These are phyloP conservation scores for Perca schrenkii DNA, from an alignment of 2,113 vertebrate genomes.

Conservation along the genomic window DNA sequence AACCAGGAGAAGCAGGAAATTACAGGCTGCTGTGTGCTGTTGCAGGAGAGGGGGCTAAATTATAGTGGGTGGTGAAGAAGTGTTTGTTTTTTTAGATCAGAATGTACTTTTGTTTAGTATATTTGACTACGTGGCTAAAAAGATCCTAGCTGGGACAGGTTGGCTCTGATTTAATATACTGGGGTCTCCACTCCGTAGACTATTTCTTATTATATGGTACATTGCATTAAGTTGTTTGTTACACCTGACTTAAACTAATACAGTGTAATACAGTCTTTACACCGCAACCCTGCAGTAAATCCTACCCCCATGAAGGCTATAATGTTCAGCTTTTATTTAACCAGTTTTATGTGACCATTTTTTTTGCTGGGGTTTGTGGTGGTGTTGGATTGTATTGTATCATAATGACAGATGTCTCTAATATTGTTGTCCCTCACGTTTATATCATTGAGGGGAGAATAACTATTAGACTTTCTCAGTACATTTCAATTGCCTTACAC, in stretches of 20 bases:
- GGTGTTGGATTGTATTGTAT: background rate
- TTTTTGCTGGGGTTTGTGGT: background rate
- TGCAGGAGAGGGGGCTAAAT: constrained; percentile 49
- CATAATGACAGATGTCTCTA: background rate
- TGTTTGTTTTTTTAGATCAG: constrained; percentile 59
- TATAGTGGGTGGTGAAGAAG: constrained; percentile 53
- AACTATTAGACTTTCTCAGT: background rate
- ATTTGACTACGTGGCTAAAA: constrained; percentile 53
- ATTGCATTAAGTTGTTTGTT: background rate
- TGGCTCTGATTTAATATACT: constrained; percentile 4
- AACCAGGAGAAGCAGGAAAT: constrained; percentile 47
- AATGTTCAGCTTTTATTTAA: background rate
- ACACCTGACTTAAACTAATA: background rate
- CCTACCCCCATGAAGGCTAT: background rate
- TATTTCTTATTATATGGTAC: background rate
- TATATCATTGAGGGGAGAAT: background rate
- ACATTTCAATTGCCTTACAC: background rate
- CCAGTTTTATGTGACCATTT: too few species aligned
- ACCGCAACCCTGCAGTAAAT: background rate
- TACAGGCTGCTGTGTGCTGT: constrained; percentile 39
- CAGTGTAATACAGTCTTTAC: too few species aligned
- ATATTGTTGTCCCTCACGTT: background rate
- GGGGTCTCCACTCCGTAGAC: too few species aligned
- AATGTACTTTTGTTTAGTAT: constrained; percentile 29
- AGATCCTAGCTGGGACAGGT: background rate